Evolutionary conservation across 2,888 invertebrate genomes (phyloP), one percentile per base, ranked within the genome.

Genomic region (Branchipolynoe longqiensis): DNA sequence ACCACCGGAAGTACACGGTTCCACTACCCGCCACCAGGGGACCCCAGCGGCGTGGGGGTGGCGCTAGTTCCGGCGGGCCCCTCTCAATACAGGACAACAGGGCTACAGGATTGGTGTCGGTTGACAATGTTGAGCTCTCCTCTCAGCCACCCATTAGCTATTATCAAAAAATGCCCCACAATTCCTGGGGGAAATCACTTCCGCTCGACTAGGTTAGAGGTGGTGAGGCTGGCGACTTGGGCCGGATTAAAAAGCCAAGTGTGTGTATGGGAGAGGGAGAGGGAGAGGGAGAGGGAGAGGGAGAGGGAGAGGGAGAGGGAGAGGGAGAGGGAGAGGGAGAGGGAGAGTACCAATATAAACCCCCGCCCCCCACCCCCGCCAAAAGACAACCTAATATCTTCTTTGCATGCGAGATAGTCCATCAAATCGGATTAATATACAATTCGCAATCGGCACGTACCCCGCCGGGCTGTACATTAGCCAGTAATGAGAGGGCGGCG

Each of bases 401-500:
- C 78, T 41, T 78, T 78, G 78, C 78, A 78, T 78, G 78, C 48
- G 41, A 54, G 78, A 78, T 78, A 54, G 78, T 54, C 78, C 78
- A 62, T 31, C 69, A 69, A 31, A 69, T 31, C 69, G 36, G 22
- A 12, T 74, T 4, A n/a, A 14, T 74, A 36, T 48, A 14, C 25
- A 74, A 74, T 40, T 40, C 6, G 48, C 22, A 38, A 8, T 3
- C 40, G 64, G 6, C 33, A 31, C 64, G 6, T 64, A 33, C 8
- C 6, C 31, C 33, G 4, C 3, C 33, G n/a, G 58, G 58, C n/a
- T 58, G n/a, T 8, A n/a, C 12, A 58, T n/a, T 8, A n/a, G n/a
- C 25, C 4, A n/a, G n/a, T n/a, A 58, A 58, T 58, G 58, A n/a
- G 4, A 12, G 6, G 33, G 33, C 6, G 64, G 4, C n/a, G 64